Conservation (phyloP, 2,797 vertebrate genomes). For the Typhlichthys subterraneus region DNA sequence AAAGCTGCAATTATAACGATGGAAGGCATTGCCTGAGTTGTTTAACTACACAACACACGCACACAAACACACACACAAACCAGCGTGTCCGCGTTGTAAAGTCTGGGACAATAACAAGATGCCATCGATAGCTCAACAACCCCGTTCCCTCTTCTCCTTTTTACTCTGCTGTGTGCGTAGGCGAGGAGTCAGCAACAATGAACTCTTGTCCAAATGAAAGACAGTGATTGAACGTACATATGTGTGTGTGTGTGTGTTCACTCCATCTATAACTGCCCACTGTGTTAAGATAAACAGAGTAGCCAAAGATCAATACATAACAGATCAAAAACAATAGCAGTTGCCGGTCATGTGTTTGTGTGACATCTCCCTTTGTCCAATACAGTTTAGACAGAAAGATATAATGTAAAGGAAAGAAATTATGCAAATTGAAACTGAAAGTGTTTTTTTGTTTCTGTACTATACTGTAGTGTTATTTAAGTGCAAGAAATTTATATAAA, state of each 20-base stretch:
- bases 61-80: slow-evolving; percentile 42
- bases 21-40: slow-evolving; percentile 57
- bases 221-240: slow-evolving; percentile 28
- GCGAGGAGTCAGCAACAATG: slow-evolving; percentile 47
- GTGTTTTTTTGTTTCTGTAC: slow-evolving; percentile 51
- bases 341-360: slow-evolving; percentile 41
- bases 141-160: slow-evolving; percentile 9
- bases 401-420: slow-evolving; percentile 20
- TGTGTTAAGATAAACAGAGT: slow-evolving; percentile 70
- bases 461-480: slow-evolving; percentile 27
- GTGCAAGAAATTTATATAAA: slow-evolving; percentile 17
- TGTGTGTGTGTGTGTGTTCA: slow-evolving; percentile 10
- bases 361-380: slow-evolving; percentile 45
- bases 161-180: slow-evolving; percentile 38
- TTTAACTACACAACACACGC: slow-evolving; percentile 52
- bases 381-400: slow-evolving; percentile 10
- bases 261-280: slow-evolving; percentile 65
- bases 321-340: slow-evolving; percentile 70
- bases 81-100: slow-evolving; percentile 31
- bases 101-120: slow-evolving; percentile 58
- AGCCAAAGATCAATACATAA: slow-evolving; percentile 71
- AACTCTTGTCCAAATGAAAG: slow-evolving; percentile 63
- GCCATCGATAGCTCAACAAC: slow-evolving; percentile 62
- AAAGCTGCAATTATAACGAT: slow-evolving; percentile 67
- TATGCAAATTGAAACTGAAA: slow-evolving; percentile 27